A percentile compares a stretch with the other conserved stretches of the same genome.
Evolutionary conservation across 2,113 vertebrate species (phyloP).

Genomic region (Prietella phreatophila): DNA sequence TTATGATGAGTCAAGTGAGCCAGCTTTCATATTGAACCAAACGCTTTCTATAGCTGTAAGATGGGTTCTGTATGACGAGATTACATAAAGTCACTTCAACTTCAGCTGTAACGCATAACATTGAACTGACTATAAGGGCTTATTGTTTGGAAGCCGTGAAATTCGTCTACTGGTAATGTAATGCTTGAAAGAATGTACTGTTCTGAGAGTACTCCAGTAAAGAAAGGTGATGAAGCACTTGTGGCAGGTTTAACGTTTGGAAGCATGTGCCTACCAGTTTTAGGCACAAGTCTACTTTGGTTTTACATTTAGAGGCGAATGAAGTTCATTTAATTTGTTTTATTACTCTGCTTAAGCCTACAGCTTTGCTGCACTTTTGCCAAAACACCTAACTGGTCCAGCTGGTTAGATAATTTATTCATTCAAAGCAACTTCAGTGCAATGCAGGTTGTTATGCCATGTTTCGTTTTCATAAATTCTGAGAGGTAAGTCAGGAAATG

Average conservation of each 20-base stretch:
- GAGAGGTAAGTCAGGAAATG: not conserved
- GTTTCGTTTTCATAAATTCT: no score
- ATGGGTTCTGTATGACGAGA: not conserved
- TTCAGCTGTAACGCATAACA: not conserved
- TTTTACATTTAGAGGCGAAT: not conserved
- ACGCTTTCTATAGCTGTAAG: not conserved
- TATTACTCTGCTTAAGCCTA: not conserved
- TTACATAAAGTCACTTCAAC: not conserved
- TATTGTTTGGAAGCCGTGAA: not conserved
- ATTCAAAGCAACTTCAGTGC: not conserved
- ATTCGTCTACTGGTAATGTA: no score
- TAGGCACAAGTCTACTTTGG: not conserved
- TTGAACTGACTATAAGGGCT: not conserved
- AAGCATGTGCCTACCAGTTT: not conserved
- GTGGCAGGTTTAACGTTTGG: not conserved
- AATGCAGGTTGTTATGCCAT: not conserved
- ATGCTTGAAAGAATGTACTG: not conserved
- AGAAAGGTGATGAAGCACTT: not conserved
- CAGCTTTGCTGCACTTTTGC: not conserved
- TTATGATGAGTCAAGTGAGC: not conserved
- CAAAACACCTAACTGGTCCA: not conserved
- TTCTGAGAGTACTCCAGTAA: not conserved
- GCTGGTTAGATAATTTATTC: not conserved
- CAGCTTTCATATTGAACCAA: not conserved
- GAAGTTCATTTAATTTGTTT: not conserved